Evolutionary conservation across 2,888 invertebrate genomes (phyloP).

Genomic region (Deilephila porcellus): DNA sequence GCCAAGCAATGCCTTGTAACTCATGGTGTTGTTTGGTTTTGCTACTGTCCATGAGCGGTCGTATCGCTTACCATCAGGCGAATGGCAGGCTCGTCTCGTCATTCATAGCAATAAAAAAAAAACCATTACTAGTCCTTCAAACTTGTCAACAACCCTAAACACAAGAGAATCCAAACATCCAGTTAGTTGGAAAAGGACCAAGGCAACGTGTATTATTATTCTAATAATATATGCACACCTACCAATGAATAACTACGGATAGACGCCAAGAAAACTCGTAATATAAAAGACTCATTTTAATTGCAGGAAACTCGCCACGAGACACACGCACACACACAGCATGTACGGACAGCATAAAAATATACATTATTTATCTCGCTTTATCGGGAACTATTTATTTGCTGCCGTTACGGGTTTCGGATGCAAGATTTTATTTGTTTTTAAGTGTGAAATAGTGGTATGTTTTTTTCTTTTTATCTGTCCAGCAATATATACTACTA

Average conservation of each 20-base stretch:
- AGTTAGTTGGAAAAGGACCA: slow-evolving; percentile 21
- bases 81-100: too few relatives aligned
- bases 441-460: too few relatives aligned
- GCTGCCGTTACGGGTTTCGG: too few relatives aligned
- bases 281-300: slow-evolving; percentile 58
- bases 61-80: too few relatives aligned
- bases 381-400: too few relatives aligned
- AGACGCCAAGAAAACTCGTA: slow-evolving; percentile 50
- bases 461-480: too few relatives aligned
- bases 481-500: too few relatives aligned
- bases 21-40: too few relatives aligned
- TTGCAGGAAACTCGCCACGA: slow-evolving; percentile 64
- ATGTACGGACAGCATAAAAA: slow-evolving; percentile 52
- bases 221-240: slow-evolving; percentile 27
- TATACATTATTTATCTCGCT: background rate
- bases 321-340: slow-evolving; percentile 49
- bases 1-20: too few relatives aligned
- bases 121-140: background rate
- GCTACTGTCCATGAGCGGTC: too few relatives aligned
- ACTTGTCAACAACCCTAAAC: background rate
- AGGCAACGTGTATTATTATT: slow-evolving; percentile 21
- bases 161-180: background rate
- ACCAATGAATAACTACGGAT: slow-evolving; percentile 21
- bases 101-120: too few relatives aligned
- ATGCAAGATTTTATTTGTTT: too few relatives aligned